These are phyloP conservation scores for Gopherus flavomarginatus DNA, from an alignment of 2,113 vertebrate genomes.

Conservation along the genomic window DNA sequence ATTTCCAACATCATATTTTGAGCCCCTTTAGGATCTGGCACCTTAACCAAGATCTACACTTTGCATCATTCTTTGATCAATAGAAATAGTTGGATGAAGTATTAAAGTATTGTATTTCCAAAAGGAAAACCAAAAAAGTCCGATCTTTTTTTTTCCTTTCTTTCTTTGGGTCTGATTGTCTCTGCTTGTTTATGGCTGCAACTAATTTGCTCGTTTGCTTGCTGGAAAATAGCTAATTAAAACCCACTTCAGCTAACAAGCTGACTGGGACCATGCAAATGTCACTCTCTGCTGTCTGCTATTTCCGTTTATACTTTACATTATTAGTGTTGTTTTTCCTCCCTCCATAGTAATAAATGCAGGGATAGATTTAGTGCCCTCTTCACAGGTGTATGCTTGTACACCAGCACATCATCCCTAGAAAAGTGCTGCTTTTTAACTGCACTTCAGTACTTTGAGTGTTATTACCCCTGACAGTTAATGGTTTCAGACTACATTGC, in stretches of 20 bases:
- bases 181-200: conserved; percentile 93
- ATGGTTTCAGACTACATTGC: conserved; percentile 83
- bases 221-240: conserved; percentile 99
- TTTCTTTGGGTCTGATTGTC: conserved; percentile 87
- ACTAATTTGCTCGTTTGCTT: conserved; percentile 98
- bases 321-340: conserved; percentile 87
- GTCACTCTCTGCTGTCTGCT: conserved; percentile 89
- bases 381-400: conserved; percentile 84
- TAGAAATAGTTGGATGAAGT: conserved; percentile 67
- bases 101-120: conserved; percentile 58
- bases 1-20: neutral
- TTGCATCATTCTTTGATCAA: conserved; percentile 49
- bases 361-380: conserved; percentile 80
- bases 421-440: conserved; percentile 78
- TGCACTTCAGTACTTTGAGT: conserved; percentile 82
- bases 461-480: conserved; percentile 87
- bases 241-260: conserved; percentile 99
- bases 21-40: conserved; percentile 16
- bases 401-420: conserved; percentile 72
- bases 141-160: conserved; percentile 68
- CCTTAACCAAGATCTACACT: conserved; percentile 28
- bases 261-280: conserved; percentile 97
- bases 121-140: conserved; percentile 71
- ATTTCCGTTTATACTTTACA: conserved; percentile 88
- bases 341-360: conserved; percentile 82